Evolutionary conservation across 2,113 vertebrate species (phyloP).

Genomic region (Passer domesticus): DNA sequence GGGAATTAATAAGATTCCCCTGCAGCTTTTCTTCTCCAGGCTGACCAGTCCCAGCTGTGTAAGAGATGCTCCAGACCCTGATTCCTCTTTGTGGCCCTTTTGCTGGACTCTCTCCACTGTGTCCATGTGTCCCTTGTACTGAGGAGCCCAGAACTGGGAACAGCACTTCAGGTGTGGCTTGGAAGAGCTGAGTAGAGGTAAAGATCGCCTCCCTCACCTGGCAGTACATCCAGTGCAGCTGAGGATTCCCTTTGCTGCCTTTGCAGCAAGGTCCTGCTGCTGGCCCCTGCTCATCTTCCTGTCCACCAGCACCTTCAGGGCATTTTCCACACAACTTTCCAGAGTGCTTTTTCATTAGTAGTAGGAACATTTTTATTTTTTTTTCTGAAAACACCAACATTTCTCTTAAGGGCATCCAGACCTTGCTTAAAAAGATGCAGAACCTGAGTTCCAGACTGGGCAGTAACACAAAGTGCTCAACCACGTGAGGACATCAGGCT

Average conservation of each 20-base stretch:
- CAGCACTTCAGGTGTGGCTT: background rate
- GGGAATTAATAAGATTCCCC: no score
- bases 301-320: background rate
- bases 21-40: background rate
- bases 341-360: background rate
- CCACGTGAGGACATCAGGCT: rapidly evolving
- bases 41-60: background rate
- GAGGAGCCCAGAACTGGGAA: background rate
- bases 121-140: rapidly evolving
- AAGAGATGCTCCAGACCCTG: background rate
- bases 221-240: background rate
- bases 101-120: background rate
- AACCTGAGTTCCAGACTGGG: background rate
- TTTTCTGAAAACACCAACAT: background rate
- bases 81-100: background rate
- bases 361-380: background rate
- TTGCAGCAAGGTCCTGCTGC: background rate
- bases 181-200: background rate
- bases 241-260: rapidly evolving
- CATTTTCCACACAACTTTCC: background rate
- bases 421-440: background rate
- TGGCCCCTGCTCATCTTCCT: background rate
- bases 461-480: background rate
- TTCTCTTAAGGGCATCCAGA: background rate
- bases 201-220: background rate